Evolutionary conservation across 2,797 vertebrate species (phyloP).

Genomic region (Pseudotriccus pelzelni): DNA sequence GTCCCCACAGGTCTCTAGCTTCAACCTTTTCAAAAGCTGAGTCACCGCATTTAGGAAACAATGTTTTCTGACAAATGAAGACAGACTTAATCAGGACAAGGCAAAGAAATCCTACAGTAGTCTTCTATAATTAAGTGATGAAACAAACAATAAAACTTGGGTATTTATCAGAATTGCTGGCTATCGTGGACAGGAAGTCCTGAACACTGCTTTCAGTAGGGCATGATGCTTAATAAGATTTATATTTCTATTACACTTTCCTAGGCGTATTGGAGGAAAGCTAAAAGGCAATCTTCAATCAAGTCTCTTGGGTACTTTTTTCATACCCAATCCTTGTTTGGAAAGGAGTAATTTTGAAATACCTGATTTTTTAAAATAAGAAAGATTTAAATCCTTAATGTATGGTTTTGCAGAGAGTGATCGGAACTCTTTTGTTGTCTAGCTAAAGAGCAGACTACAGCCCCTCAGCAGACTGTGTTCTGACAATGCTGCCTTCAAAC

Average conservation of each 20-base stretch:
- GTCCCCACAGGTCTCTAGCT: neutral
- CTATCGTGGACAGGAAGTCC: neutral
- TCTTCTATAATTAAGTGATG: neutral
- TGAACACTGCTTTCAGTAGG: neutral
- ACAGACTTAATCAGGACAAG: neutral
- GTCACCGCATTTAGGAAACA: neutral
- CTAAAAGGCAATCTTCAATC: constrained; percentile 1
- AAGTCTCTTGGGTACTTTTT: neutral
- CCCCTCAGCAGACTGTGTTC: neutral
- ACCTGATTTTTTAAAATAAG: neutral
- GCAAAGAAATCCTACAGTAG: neutral
- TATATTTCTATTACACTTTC: neutral
- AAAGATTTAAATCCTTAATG: neutral
- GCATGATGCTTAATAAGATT: neutral
- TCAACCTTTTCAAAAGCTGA: constrained; percentile 20
- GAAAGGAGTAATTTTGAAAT: neutral
- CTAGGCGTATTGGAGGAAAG: neutral
- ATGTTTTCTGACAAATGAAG: constrained; percentile 6
- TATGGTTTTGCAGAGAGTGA: neutral
- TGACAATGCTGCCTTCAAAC: neutral
- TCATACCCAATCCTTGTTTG: neutral
- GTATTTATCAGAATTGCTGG: neutral
- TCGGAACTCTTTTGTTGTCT: neutral
- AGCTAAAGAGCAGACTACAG: neutral
- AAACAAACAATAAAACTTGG: neutral